Percentiles rank a stretch among this genome's conserved stretches.
Evolutionary conservation across 2,113 vertebrate genomes (phyloP).

Genomic region (Salvator merianae): DNA sequence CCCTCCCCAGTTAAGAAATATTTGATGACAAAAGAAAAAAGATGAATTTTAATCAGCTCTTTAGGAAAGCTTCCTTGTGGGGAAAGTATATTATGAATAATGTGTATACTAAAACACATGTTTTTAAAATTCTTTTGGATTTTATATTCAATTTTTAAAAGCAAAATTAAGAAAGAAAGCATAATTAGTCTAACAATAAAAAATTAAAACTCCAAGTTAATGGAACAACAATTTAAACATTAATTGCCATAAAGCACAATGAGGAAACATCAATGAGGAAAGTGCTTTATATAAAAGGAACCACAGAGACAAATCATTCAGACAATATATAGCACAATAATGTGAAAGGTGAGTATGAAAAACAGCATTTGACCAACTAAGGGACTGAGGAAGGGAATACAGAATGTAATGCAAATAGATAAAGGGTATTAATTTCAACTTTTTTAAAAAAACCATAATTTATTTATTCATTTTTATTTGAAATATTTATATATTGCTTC

Average conservation of each 20-base stretch:
- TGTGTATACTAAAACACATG: no score
- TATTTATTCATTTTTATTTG: no score
- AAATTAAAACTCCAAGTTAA: background rate
- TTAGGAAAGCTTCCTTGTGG: no score
- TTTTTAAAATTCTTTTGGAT: no score
- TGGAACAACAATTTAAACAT: background rate
- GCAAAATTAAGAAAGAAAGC: background rate
- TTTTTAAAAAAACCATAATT: no score
- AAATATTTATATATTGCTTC: no score
- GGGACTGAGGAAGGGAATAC: background rate
- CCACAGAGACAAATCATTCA: background rate
- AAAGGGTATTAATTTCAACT: background rate
- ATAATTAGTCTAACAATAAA: background rate
- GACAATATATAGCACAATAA: background rate
- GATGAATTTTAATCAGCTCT: no score
- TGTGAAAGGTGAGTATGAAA: background rate
- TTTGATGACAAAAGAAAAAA: no score
- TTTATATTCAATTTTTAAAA: no score
- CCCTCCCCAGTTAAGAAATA: no score
- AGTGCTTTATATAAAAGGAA: background rate
- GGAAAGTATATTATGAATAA: no score
- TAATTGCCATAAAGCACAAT: background rate
- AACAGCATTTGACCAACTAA: constrained; percentile 1
- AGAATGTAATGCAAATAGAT: background rate
- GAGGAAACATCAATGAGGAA: background rate